Evolutionary conservation across 2,113 vertebrate genomes (phyloP).

Genomic region (Burhinus oedicnemus): DNA sequence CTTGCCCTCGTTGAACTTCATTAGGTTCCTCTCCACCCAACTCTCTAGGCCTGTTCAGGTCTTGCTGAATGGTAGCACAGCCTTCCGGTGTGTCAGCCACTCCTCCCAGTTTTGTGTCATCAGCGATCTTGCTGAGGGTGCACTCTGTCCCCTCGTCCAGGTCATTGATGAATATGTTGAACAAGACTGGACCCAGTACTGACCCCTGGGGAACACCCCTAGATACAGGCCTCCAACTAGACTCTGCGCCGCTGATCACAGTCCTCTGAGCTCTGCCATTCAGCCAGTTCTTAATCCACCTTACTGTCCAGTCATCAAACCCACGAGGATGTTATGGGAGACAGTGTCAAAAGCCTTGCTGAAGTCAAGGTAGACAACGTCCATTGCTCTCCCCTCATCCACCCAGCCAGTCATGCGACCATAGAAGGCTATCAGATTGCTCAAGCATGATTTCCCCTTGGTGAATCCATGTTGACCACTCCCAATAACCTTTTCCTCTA

Average conservation of each 20-base stretch:
- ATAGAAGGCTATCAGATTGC: neutral
- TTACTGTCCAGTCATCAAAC: neutral
- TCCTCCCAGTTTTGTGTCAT: neutral
- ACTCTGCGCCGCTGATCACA: neutral
- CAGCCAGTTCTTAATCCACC: neutral
- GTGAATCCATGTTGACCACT: neutral
- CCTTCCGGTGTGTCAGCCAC: neutral
- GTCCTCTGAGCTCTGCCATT: neutral
- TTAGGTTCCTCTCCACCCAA: neutral
- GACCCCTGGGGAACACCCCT: neutral
- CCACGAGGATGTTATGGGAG: neutral
- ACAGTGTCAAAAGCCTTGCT: neutral
- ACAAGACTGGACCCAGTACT: neutral
- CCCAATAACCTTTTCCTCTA: neutral
- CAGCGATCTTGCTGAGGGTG: neutral
- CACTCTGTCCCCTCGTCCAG: neutral
- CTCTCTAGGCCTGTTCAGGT: neutral
- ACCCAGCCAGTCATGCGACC: neutral
- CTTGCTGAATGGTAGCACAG: neutral
- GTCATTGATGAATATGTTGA: neutral
- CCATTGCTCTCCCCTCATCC: neutral
- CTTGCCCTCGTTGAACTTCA: neutral
- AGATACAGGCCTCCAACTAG: neutral
- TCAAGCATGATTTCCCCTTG: neutral
- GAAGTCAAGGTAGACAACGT: neutral